phyloP scores from a whole-genome alignment of 2,797 vertebrate genomes.

The Lerista edwardsae region DNA sequence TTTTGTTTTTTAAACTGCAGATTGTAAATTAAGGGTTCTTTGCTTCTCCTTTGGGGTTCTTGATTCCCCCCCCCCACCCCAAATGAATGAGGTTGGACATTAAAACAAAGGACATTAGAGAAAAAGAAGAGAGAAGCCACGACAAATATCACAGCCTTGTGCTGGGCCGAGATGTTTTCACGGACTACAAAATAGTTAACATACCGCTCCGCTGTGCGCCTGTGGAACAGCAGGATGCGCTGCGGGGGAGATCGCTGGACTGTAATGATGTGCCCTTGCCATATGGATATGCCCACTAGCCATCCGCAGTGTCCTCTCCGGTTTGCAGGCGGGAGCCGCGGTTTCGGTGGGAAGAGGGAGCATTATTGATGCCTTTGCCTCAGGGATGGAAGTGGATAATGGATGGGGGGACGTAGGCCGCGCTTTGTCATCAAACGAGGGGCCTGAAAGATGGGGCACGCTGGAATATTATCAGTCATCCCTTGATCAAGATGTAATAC shows the following conservation, averaged over 20 bases:
- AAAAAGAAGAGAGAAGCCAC: fast-evolving
- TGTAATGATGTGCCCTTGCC: slow-evolving; percentile 77
- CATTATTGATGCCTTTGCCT: slow-evolving; percentile 97
- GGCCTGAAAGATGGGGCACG: slow-evolving; percentile 92
- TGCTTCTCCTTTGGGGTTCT: neutral
- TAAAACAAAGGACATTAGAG: neutral
- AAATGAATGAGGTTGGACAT: neutral
- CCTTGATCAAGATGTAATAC: slow-evolving; percentile 98
- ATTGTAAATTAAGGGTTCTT: neutral
- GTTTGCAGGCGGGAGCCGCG: slow-evolving; percentile 58
- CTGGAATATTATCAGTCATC: slow-evolving; percentile 96
- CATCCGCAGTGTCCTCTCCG: slow-evolving; percentile 73
- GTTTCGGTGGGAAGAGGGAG: slow-evolving; percentile 74
- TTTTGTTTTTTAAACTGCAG: neutral
- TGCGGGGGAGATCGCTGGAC: slow-evolving; percentile 76
- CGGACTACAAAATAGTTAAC: slow-evolving; percentile 69
- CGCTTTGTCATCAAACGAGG: slow-evolving; percentile 96
- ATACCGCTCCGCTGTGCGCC: neutral
- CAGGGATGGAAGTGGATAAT: slow-evolving; percentile 88
- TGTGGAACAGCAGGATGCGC: slow-evolving; percentile 56
- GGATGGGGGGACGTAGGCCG: slow-evolving; percentile 82
- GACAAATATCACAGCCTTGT: fast-evolving
- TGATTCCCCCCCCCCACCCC: no score
- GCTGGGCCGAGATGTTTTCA: neutral
- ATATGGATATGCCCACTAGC: slow-evolving; percentile 82